Base-by-base conservation (phyloP, 53 echinoderm and acorn worm genomes). In the Stichopus horrens region DNA sequence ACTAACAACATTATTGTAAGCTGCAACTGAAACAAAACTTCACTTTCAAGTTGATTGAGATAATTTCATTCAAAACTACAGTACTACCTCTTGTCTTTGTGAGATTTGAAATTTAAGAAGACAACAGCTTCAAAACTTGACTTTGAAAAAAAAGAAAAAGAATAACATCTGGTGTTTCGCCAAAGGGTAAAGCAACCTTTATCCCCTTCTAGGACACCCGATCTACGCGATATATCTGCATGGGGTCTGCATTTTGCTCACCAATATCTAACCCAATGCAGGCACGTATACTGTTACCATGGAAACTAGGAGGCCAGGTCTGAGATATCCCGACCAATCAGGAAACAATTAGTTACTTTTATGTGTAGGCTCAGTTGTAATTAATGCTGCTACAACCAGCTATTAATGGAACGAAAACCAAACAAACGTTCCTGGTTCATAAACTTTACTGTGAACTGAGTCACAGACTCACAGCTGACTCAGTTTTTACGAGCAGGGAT, bases 391-490 rank as follows among this genome's bases (percentile, higher is more conserved):
- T 55, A 79, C 54, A 13, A 79, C 56, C 13, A 53, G 79, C 79
- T 55, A 79, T 79, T 79, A 79, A 79, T 79, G 79, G 79, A 79
- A 19, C 14, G 79, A 79, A 79, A 79, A 55, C 53, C 55, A 79
- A 79, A 79, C 79, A 79, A 53, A 79, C 19, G 6, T 79, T 79
- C 54, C 54, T 53, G n/a, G 53, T 79, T 79, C 52, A 79, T 16
- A 53, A 76, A 63, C 63, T 63, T 63, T 63, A 63, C 63, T 63
- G 10, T 13, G 63, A 63, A 63, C 71, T 1, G 13, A 68, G 14
- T 68, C 14, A 16, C 63, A 7, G 0, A 63, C 11, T 63, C 63
- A 63, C 63, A 63, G 16, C 63, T 8, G 63, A 63, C 63, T 8
- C 10, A 16, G 63, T 63, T 63, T 63, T 10, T 68, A 68, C 71